Conservation (phyloP, 1,140 invertebrate genomes). For the Tyrophagus putrescentiae region DNA sequence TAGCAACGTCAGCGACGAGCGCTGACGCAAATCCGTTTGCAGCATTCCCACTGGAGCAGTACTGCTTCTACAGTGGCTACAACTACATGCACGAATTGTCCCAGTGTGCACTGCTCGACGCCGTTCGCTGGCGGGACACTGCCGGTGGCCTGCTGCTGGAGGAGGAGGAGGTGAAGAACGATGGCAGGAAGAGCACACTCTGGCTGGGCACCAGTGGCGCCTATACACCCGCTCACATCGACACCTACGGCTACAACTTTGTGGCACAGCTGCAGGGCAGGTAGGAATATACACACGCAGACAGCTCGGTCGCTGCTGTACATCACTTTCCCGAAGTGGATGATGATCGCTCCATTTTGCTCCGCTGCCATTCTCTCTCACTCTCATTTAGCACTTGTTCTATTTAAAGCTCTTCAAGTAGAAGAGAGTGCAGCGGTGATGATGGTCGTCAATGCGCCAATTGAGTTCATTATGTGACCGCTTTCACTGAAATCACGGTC, state of each 20-base stretch:
- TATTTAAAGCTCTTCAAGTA: too few species aligned
- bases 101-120: constrained; percentile 25
- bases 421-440: too few species aligned
- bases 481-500: constrained; percentile 14
- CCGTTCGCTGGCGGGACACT: constrained; percentile 53
- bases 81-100: constrained; percentile 18
- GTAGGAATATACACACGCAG: constrained; percentile 36
- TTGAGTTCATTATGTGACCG: constrained; percentile 10
- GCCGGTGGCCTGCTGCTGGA: too few species aligned
- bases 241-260: constrained; percentile 85
- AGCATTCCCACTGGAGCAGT: background rate
- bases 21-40: constrained; percentile 3
- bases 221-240: constrained; percentile 82
- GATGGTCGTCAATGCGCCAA: too few species aligned
- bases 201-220: constrained; percentile 78
- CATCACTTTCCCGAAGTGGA: too few species aligned
- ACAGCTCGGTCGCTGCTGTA: too few species aligned
- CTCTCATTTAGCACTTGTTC: too few species aligned
- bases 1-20: too few species aligned
- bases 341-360: too few species aligned
- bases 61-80: constrained; percentile 8
- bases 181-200: constrained; percentile 55
- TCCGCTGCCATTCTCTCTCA: too few species aligned
- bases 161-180: constrained; percentile 35
- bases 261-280: constrained; percentile 71